Evolutionary conservation across 2,888 invertebrate species (phyloP).

Genomic region (Tetropium fuscum): DNA sequence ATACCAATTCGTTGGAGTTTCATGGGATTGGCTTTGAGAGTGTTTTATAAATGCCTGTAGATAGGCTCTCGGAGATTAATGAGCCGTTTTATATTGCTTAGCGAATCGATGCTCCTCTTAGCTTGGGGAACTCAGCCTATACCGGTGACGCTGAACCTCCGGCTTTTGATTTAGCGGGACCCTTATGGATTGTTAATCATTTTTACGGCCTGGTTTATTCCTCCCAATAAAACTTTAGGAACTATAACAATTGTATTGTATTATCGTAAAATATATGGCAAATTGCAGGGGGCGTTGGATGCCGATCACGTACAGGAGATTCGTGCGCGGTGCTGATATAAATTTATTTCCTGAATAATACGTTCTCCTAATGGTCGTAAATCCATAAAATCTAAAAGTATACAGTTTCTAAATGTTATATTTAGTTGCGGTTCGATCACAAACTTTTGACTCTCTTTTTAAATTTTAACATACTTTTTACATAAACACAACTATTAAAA

Average conservation of each 20-base stretch:
- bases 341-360: constrained; percentile 6
- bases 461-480: no score
- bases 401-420: not conserved
- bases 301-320: not conserved
- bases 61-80: constrained; percentile 16
- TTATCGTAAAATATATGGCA: constrained; percentile 15
- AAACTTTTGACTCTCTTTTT: no score
- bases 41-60: constrained; percentile 14
- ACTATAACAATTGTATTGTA: constrained; percentile 25
- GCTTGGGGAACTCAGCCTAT: not conserved
- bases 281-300: constrained; percentile 23
- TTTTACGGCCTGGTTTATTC: constrained; percentile 23
- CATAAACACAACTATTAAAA: no score
- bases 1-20: constrained; percentile 18
- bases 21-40: constrained; percentile 15
- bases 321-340: not conserved
- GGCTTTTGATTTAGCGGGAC: constrained; percentile 17
- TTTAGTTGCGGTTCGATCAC: no score
- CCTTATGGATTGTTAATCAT: constrained; percentile 27
- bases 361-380: not conserved
- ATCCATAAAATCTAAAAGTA: not conserved
- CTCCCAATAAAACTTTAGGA: constrained; percentile 18
- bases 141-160: not conserved
- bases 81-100: constrained; percentile 18
- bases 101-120: constrained; percentile 4